Conservation (phyloP, 2,113 vertebrate species). For the Paradisaea rubra region DNA sequence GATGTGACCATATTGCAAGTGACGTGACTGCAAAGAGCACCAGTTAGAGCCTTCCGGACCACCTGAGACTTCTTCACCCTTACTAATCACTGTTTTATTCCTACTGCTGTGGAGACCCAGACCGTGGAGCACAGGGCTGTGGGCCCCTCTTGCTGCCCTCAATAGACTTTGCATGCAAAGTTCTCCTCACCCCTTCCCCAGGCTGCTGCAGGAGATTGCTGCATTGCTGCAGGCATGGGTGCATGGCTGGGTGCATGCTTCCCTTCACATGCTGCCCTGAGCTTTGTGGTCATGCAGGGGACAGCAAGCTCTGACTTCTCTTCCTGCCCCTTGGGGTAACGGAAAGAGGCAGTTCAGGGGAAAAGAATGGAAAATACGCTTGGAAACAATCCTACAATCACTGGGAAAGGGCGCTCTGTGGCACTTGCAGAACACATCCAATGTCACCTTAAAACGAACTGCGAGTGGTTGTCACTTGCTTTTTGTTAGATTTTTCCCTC, state of each 20-base stretch:
- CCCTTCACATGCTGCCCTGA: neutral
- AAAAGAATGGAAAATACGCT: neutral
- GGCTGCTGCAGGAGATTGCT: neutral
- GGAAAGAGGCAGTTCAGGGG: neutral
- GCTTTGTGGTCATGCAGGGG: neutral
- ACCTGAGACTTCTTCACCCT: neutral
- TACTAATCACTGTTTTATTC: neutral
- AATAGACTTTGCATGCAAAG: neutral
- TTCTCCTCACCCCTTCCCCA: neutral
- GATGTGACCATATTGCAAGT: neutral
- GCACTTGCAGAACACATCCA: neutral
- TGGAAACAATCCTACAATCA: neutral
- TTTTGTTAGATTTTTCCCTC: conserved; percentile 51
- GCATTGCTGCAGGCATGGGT: neutral
- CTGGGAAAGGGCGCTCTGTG: neutral
- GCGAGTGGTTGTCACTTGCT: neutral
- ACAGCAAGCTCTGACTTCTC: neutral
- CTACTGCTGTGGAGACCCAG: neutral
- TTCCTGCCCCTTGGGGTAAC: neutral
- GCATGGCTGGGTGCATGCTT: conserved; percentile 23
- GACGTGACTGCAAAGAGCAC: neutral
- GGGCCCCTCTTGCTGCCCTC: neutral
- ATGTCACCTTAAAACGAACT: neutral
- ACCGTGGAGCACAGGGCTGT: neutral
- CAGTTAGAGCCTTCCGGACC: neutral